Conservation (phyloP, 2,888 invertebrate species). For the Sicus ferrugineus region DNA sequence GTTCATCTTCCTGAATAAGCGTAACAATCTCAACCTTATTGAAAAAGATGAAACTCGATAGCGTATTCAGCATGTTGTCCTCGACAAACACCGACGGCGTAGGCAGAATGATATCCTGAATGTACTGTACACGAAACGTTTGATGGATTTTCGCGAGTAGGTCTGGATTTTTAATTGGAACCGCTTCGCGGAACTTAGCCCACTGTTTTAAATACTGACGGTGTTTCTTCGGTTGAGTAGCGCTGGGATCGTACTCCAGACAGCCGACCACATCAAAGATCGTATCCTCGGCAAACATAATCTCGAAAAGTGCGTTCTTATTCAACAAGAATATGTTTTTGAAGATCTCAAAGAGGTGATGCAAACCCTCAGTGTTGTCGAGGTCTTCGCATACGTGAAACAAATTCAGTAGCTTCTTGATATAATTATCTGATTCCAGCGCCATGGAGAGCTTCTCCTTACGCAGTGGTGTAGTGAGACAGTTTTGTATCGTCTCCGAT, state of each 20-base stretch:
- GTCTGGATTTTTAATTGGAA: constrained; percentile 94
- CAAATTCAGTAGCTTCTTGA: constrained; percentile 90
- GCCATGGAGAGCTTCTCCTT: constrained; percentile 95
- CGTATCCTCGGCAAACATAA: constrained; percentile 96
- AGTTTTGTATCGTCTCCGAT: constrained; percentile 88
- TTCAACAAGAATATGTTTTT: constrained; percentile 98
- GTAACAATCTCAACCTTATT: constrained; percentile 99
- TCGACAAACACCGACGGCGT: constrained; percentile 99
- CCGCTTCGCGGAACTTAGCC: constrained; percentile 90
- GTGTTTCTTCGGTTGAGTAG: constrained; percentile 87
- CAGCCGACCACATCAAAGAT: constrained; percentile 99
- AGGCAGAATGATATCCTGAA: constrained; percentile 97
- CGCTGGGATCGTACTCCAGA: constrained; percentile 94
- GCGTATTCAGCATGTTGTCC: constrained; percentile 96
- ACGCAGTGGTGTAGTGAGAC: constrained; percentile 85
- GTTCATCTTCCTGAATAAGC: constrained; percentile 96
- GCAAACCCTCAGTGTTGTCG: constrained; percentile 92
- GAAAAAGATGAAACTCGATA: constrained; percentile 99
- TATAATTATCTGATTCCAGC: constrained; percentile 93
- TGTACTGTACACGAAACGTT: constrained; percentile 99
- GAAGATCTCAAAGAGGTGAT: constrained; percentile 96
- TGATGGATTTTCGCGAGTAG: constrained; percentile 98
- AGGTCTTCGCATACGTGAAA: constrained; percentile 98
- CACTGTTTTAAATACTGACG: constrained; percentile 93
- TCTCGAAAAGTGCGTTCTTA: constrained; percentile 95